Evolutionary conservation across 2,797 vertebrate species (phyloP).

Genomic region (Cirrhinus molitorella): DNA sequence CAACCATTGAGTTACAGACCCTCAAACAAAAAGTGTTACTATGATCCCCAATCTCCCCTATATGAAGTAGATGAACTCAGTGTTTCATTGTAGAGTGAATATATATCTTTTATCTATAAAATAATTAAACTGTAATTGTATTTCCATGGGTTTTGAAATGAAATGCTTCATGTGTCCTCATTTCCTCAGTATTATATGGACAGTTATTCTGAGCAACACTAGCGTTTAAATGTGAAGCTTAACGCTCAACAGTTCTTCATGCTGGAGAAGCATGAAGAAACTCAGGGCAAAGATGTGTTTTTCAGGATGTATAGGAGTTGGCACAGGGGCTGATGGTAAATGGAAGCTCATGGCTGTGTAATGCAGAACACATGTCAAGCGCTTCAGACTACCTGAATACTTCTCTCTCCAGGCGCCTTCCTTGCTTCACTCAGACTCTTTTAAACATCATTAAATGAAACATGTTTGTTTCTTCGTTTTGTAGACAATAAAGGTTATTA

Average conservation of each 20-base stretch:
- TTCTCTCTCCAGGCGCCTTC: not conserved
- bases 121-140: no score
- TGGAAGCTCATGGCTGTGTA: conserved; percentile 18
- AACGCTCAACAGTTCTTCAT: not conserved
- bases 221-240: not conserved
- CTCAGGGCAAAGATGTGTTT: not conserved
- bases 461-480: not conserved
- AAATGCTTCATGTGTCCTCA: not conserved
- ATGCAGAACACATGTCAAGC: conserved; percentile 6
- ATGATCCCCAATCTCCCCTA: no score
- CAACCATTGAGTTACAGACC: no score
- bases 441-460: not conserved
- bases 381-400: not conserved
- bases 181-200: not conserved
- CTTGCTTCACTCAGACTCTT: not conserved
- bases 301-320: not conserved
- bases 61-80: no score
- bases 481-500: not conserved
- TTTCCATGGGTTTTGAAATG: not conserved
- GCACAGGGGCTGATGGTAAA: not conserved
- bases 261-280: not conserved
- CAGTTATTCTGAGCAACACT: not conserved
- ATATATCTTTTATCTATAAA: no score
- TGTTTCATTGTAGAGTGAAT: no score
- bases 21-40: no score